A percentile compares a stretch with the other conserved stretches of the same genome.
phyloP scores from a whole-genome alignment of 2,113 vertebrate species.

The Channa maculata region DNA sequence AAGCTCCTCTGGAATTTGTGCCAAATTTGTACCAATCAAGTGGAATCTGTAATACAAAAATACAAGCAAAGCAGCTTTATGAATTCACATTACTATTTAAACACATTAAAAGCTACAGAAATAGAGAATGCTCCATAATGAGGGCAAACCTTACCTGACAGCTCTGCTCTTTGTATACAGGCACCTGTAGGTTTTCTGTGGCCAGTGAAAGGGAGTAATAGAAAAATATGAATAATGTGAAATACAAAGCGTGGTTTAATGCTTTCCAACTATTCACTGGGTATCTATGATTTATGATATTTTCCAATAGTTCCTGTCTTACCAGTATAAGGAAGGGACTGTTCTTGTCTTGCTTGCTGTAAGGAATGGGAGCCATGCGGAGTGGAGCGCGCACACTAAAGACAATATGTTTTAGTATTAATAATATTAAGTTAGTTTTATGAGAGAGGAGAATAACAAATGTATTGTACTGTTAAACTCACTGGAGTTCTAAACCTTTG shows the following conservation, averaged over 20 bases:
- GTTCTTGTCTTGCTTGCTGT: background rate
- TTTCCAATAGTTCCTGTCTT: constrained; percentile 17
- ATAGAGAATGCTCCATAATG: background rate
- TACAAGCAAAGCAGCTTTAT: constrained; percentile 8
- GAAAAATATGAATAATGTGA: background rate
- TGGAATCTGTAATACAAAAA: constrained; percentile 51
- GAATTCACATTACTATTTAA: background rate
- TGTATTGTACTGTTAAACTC: constrained; percentile 26
- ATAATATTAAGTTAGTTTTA: background rate
- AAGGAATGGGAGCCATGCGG: background rate
- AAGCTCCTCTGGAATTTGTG: constrained; percentile 86
- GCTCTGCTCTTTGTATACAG: constrained; percentile 18
- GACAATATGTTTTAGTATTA: background rate
- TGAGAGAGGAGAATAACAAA: background rate
- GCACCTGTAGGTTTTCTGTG: constrained; percentile 1
- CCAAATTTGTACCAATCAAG: constrained; percentile 86
- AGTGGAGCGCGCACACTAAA: background rate
- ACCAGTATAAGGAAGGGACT: constrained; percentile 8
- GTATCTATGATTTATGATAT: background rate
- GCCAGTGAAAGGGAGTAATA: constrained; percentile 25
- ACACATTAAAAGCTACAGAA: background rate
- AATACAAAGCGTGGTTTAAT: background rate
- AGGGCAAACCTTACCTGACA: constrained; percentile 54
- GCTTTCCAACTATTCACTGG: constrained; percentile 7
- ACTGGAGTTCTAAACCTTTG: constrained; percentile 43